A percentile compares a stretch with the other conserved stretches of the same genome.
Conservation (phyloP, 2,797 vertebrate genomes). For the Botia kubotai region DNA sequence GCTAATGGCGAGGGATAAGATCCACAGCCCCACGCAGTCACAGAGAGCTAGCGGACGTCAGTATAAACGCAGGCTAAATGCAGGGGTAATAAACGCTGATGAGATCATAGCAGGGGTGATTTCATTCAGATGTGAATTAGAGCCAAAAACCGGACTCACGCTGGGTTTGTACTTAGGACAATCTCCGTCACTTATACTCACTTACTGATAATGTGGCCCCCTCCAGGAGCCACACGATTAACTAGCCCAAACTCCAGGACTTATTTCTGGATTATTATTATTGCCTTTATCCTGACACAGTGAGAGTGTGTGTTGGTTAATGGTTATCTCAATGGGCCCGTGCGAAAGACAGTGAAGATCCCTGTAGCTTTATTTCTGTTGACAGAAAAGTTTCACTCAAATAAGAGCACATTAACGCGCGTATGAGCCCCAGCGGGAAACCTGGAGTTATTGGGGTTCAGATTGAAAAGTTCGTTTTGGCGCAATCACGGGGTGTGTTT, state of each 20-base stretch:
- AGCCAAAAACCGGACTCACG: constrained; percentile 79
- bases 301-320: constrained; percentile 82
- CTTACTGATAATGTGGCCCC: constrained; percentile 82
- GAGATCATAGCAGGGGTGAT: constrained; percentile 81
- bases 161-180: constrained; percentile 80
- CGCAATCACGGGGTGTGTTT: constrained; percentile 6
- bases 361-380: constrained; percentile 78
- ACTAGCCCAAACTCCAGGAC: constrained; percentile 79
- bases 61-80: constrained; percentile 68
- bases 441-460: constrained; percentile 12
- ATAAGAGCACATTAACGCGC: constrained; percentile 41
- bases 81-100: constrained; percentile 78
- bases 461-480: constrained; percentile 39
- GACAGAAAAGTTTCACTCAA: constrained; percentile 67
- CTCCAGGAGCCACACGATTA: constrained; percentile 79
- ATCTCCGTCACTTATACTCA: constrained; percentile 82
- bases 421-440: constrained; percentile 28
- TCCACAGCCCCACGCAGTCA: background rate
- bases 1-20: constrained; percentile 12
- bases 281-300: constrained; percentile 72
- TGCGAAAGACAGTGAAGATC: constrained; percentile 71
- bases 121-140: constrained; percentile 83
- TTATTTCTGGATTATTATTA: constrained; percentile 66
- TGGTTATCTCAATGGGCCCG: constrained; percentile 82
- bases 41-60: constrained; percentile 60